Conservation (phyloP, 53 echinoderm and acorn worm genomes). For the Pentamera pediparva region DNA sequence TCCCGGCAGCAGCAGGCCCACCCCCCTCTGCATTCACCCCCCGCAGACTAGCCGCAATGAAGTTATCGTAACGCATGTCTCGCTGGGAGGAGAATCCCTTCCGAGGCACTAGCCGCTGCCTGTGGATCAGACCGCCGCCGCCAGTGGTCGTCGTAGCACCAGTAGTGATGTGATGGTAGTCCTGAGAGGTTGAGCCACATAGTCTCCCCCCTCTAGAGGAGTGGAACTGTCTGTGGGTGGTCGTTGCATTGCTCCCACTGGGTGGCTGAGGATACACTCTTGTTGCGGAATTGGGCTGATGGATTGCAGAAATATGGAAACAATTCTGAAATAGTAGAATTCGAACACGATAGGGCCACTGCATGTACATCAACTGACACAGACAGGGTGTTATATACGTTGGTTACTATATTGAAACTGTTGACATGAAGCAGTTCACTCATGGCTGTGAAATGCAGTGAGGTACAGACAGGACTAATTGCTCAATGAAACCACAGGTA, state of each 20-base stretch:
- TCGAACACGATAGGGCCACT: too few species aligned
- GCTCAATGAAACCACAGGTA: too few species aligned
- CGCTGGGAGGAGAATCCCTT: slow-evolving; percentile 31
- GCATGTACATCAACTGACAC: too few species aligned
- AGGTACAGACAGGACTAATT: too few species aligned
- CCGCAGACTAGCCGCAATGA: neutral
- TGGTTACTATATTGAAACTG: too few species aligned
- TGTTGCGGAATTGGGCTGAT: too few species aligned
- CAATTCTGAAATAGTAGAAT: too few species aligned
- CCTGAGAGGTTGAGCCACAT: too few species aligned
- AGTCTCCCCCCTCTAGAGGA: neutral
- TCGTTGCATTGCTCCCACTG: neutral
- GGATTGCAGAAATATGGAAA: too few species aligned
- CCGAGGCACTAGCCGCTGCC: slow-evolving; percentile 15
- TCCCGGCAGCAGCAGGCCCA: neutral
- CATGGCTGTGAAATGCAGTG: too few species aligned
- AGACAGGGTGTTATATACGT: too few species aligned
- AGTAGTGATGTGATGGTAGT: slow-evolving; percentile 7
- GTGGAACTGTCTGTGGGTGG: slow-evolving; percentile 23
- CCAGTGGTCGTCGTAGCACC: slow-evolving; percentile 2
- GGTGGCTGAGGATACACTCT: slow-evolving; percentile 30
- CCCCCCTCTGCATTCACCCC: slow-evolving; percentile 4
- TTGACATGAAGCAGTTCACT: too few species aligned
- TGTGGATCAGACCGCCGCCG: slow-evolving; percentile 7
- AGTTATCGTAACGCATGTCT: slow-evolving; percentile 4